Evolutionary conservation across 1,140 invertebrate species (phyloP), one percentile per base, ranked within the genome.

Genomic region (Neotoxoptera formosana): DNA sequence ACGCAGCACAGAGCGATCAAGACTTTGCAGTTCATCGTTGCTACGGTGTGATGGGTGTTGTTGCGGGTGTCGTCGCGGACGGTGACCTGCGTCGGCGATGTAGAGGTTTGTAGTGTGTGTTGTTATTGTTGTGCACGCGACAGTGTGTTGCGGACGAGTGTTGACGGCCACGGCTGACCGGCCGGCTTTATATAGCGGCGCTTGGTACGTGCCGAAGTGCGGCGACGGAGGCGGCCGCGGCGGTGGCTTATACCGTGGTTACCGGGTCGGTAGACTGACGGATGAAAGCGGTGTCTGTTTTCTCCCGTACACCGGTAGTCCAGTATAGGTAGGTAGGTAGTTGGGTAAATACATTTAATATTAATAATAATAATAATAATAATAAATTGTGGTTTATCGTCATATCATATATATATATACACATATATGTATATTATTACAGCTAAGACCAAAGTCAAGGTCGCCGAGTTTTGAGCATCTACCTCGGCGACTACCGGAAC

Each of bases 1-100:
- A 56, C 81, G 81, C 91, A 93, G 76, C 67, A 93, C 9, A 93
- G 23, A 11, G 81, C 81, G 7, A 91, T 48, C 56, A 91, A 47
- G 1, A 76, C 30, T 1, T 87, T 48, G 25, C 36, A 41, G 90
- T 81, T 23, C 90, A 91, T 91, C 21, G 34, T 36, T 34, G 8
- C n/a, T 41, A 30, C 83, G 51, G 51, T 0, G 81, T n/a, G n/a
- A n/a, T 11, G 23, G 25, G 21, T 56, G 17, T 36, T 56, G 48
- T 34, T 53, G 83, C 4, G 23, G 25, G 23, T 41, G 17, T 36
- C 36, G n/a, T 51, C 21, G 81, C 36, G 51, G 48, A 84, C 41
- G 48, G n/a, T 84, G 76, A 51, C 9, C 0, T 11, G n/a, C 9
- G 14, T 9, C 48, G n/a, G 47, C 0, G 86, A 14, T 34, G 7